These are phyloP conservation scores for Nibea albiflora DNA, from an alignment of 2,113 vertebrate genomes.

Conservation along the genomic window DNA sequence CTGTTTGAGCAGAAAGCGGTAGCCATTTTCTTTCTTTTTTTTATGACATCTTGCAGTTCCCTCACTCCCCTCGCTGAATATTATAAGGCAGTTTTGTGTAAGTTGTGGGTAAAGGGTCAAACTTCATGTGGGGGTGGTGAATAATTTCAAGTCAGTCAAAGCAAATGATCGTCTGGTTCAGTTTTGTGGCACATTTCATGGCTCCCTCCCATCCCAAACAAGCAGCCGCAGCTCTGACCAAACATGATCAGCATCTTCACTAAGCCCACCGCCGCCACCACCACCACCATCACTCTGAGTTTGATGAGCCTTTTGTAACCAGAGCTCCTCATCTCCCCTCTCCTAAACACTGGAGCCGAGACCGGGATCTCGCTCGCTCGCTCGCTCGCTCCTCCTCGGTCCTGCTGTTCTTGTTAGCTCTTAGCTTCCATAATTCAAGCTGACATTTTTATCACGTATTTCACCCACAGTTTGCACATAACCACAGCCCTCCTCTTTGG, in stretches of 20 bases:
- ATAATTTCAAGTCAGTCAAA: constrained; percentile 3
- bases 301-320: constrained; percentile 15
- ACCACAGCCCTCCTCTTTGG: constrained; percentile 20
- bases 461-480: constrained; percentile 56
- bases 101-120: not conserved
- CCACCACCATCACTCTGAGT: not conserved
- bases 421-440: constrained; percentile 44
- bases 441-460: constrained; percentile 54
- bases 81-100: not conserved
- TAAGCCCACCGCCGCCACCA: not conserved
- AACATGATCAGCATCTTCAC: constrained; percentile 24
- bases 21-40: not conserved
- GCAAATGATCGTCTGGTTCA: not conserved
- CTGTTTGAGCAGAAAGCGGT: too few relatives aligned
- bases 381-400: not conserved
- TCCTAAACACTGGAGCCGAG: not conserved
- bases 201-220: constrained; percentile 1
- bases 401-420: constrained; percentile 23
- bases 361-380: not conserved
- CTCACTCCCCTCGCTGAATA: not conserved
- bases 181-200: not conserved
- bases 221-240: constrained; percentile 28
- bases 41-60: not conserved
- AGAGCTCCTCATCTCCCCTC: constrained; percentile 9
- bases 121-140: not conserved